Evolutionary conservation across 2,888 invertebrate species (phyloP), one percentile per base, ranked within the genome.

Genomic region (Perdita meconis): DNA sequence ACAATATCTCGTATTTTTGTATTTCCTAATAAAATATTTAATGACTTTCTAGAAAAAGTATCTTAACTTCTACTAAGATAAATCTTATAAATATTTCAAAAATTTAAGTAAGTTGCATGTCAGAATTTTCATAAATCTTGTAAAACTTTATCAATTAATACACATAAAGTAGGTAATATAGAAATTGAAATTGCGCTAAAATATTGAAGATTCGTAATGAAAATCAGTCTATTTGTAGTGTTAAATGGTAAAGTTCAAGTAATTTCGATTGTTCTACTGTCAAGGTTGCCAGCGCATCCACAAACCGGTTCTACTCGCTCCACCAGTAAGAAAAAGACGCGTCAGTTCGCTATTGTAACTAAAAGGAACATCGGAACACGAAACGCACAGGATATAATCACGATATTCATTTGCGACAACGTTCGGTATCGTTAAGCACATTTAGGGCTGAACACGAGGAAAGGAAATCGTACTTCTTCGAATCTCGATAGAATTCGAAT

Each of bases 211-310:
- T 19, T 3, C n/a, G 1, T 12, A 6, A 12, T n/a, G 0, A 34
- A 55, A 59, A 59, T 51, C 8, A 26, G 3, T 71, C 42, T 8
- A 66, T 57, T 34, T 3, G 6, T 34, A 40, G 60, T 10, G 5
- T 24, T 10, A 38, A 30, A 16, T 2, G 19, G n/a, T 55, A 22
- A 44, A 10, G 19, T n/a, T 19, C 24, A 51, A 53, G 56, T 51
- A 44, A 71, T 59, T 71, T 71, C 71, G 74, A 74, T 64, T 74
- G 71, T 74, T 74, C 71, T 59, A 44, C 38, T 16, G 40, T 3
- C 57, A 51, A 71, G 73, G 57, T 51, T 71, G 34, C 16, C 22
- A 42, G 44, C 44, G 26, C 30, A 40, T 34, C 19, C 38, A 50
- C 42, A 59, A 71, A 71, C 73, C 73, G 71, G 73, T 74, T 74